Evolutionary conservation across 1,140 invertebrate species (phyloP).

Genomic region (Babylonia areolata): DNA sequence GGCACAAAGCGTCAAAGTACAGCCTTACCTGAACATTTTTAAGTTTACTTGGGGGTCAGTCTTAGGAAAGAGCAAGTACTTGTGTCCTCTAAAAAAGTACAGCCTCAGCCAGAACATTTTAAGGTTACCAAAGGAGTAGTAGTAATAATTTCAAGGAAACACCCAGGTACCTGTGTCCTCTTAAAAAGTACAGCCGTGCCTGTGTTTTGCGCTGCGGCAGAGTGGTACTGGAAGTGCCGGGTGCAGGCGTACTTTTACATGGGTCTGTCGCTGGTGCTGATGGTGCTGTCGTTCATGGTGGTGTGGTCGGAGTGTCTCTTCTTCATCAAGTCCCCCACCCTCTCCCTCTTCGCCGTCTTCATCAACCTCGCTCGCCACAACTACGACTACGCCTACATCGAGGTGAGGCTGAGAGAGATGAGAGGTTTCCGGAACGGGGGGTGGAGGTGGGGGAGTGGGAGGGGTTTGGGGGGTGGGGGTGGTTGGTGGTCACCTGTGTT

Average conservation of each 20-base stretch:
- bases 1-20: too few species aligned
- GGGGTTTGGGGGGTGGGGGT: too few species aligned
- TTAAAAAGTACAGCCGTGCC: background rate
- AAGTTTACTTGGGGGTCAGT: too few species aligned
- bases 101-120: too few species aligned
- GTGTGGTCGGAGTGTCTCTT: constrained; percentile 99
- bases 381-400: constrained; percentile 96
- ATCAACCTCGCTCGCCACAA: constrained; percentile 86
- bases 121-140: too few species aligned
- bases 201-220: constrained; percentile 76
- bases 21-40: too few species aligned
- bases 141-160: too few species aligned
- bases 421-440: too few species aligned
- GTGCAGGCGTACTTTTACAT: constrained; percentile 86
- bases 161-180: background rate
- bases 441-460: too few species aligned
- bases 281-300: constrained; percentile 89
- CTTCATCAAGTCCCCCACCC: constrained; percentile 91
- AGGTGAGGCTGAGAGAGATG: constrained; percentile 86
- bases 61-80: too few species aligned
- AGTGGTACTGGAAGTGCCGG: constrained; percentile 97
- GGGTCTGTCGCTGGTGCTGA: constrained; percentile 84
- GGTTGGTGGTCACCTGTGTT: too few species aligned
- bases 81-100: too few species aligned
- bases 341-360: constrained; percentile 97